Base-by-base conservation (phyloP, 2,888 invertebrate species). In the Arge pagana region DNA sequence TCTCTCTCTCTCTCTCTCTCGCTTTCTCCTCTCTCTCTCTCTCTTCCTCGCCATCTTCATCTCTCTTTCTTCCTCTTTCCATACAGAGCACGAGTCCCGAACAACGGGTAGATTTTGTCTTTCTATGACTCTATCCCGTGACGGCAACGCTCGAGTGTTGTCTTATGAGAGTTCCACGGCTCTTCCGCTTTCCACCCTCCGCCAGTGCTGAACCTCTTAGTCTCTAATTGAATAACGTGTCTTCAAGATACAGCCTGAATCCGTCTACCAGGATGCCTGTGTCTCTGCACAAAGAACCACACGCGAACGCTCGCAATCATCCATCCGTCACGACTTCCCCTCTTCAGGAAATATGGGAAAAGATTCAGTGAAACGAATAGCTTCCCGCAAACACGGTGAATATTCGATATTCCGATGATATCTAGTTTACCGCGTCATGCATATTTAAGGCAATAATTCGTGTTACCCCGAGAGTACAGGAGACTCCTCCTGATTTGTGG, bases 221-320 rank as follows among this genome's bases (percentile, higher is more conserved):
- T 53, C 59, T 57, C 66, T 72, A 70, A 72, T 72, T 71, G 72
- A 71, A 72, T 72, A 71, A 72, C 68, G 65, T 66, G 67, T 65
- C 64, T 62, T 59, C 59, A 24, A 62, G 63, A 62, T 66, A 63
- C 61, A 63, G 59, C 52, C 60, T 50, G 60, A 55, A 62, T 69
- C 64, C 57, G 58, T 59, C 57, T 67, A 61, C 55, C 57, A 56
- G 48, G 59, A 63, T 62, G 64, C 60, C 33, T 24, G 57, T 15
- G 13, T 30, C 15, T 30, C 19, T 42, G 42, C 30, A 30, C n/a
- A n/a, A n/a, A n/a, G n/a, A n/a, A n/a, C n/a, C n/a, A n/a, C n/a
- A 31, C 31, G 33, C 7, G 33, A 33, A 11, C 11, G n/a, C n/a
- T n/a, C n/a, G n/a, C 21, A 42, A 30, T 42, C 42, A 7, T 8